phyloP scores from a whole-genome alignment of 2,797 vertebrate species.

The Diplodus puntazzo region DNA sequence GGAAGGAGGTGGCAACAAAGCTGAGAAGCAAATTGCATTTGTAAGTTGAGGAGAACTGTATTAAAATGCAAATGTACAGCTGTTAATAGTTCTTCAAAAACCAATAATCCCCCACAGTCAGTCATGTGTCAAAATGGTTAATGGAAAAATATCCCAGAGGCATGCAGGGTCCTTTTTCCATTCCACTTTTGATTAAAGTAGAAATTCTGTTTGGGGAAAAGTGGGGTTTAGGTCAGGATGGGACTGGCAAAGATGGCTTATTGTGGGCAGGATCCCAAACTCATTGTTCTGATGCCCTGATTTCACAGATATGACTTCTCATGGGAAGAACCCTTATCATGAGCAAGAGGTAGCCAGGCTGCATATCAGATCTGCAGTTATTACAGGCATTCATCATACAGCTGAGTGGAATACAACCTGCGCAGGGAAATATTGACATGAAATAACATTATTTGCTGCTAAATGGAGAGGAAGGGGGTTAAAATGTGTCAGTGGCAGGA shows the following conservation, averaged over 20 bases:
- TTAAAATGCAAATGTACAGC: conserved; percentile 99
- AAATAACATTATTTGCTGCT: conserved; percentile 4
- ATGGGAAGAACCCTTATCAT: conserved; percentile 52
- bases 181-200: conserved; percentile 97
- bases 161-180: conserved; percentile 91
- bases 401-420: conserved; percentile 56
- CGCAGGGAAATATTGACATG: conserved; percentile 12
- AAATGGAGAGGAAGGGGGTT: conserved; percentile 5
- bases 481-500: conserved; percentile 29
- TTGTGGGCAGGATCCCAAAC: conserved; percentile 71
- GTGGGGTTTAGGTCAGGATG: conserved; percentile 66
- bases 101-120: conserved; percentile 99
- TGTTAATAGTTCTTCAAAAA: conserved; percentile 99
- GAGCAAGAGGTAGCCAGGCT: conserved; percentile 49
- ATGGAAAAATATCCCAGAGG: conserved; percentile 99
- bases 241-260: conserved; percentile 73
- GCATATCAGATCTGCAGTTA: conserved; percentile 69
- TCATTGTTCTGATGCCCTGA: conserved; percentile 72
- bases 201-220: conserved; percentile 89
- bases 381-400: conserved; percentile 66
- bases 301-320: conserved; percentile 68
- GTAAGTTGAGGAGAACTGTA: conserved; percentile 96
- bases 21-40: conserved; percentile 97
- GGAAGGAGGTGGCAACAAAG: conserved; percentile 93
- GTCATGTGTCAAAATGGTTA: conserved; percentile 99